phyloP scores from a whole-genome alignment of 2,888 invertebrate species.

The Blera fallax region DNA sequence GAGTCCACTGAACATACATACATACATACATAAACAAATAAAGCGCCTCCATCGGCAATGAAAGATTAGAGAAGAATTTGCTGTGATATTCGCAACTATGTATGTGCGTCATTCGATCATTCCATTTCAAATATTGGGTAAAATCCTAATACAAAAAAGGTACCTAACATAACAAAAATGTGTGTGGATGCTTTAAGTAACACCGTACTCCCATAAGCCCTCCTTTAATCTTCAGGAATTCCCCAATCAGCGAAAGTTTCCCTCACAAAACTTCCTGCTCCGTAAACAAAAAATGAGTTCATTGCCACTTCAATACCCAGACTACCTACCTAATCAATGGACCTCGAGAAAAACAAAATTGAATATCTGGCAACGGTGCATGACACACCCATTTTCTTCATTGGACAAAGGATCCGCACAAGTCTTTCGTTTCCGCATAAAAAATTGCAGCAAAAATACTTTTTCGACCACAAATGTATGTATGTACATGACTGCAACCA shows the following conservation, averaged over 20 bases:
- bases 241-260: not conserved
- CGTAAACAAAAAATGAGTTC: not conserved
- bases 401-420: conserved; percentile 41
- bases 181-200: no score
- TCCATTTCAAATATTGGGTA: no score
- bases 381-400: conserved; percentile 38
- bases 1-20: no score
- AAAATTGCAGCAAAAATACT: not conserved
- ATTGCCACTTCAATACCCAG: not conserved
- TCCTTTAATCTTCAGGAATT: no score
- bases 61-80: no score
- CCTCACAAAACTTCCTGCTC: not conserved
- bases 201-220: no score
- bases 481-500: not conserved
- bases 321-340: not conserved
- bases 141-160: no score
- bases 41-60: no score
- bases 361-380: not conserved
- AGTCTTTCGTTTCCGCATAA: not conserved
- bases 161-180: no score
- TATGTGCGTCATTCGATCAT: no score
- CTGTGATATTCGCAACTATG: no score
- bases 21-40: no score
- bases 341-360: not conserved
- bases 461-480: not conserved